Evolutionary conservation across 2,113 vertebrate species (phyloP), one percentile per base, ranked within the genome.

Genomic region (Tretioscincus oriximinensis): DNA sequence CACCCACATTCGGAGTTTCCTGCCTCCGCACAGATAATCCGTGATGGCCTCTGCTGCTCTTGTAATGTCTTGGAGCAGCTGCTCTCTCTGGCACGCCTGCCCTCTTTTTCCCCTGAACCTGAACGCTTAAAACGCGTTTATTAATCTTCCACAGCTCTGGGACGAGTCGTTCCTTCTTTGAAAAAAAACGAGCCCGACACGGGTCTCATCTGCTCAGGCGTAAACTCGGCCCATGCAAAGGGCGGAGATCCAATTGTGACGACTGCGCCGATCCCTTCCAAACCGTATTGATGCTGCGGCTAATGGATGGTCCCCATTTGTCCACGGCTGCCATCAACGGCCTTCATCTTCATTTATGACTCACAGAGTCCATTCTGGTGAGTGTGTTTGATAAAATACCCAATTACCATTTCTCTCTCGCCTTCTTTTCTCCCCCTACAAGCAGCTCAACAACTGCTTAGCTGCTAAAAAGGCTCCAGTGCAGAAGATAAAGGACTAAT

Each of bases 301-400:
- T 95, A 96, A 96, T 95, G 95, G 96, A 96, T 96, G 94, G 96
- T 95, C 94, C 90, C 94, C 95, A 95, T 96, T 97, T 96, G 93
- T 95, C 95, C 95, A 89, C 94, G 91, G 90, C 93, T 94, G 91
- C 91, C 95, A 96, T 95, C 95, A 94, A 94, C 90, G 92, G 93
- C 94, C 95, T 96, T 96, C 96, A 96, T 96, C 95, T 97, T 97
- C 94, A 96, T 96, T 96, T 95, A 95, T 60, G 90, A 95, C 94
- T 96, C 90, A 89, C 91, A 95, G 94, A 94, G 93, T 96, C 92
- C 88, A 78, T 96, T 96, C 94, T 94, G 92, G 94, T 94, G 92
- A 93, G 95, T 95, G 93, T 88, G 49, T 96, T 95, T 95, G 95
- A 96, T 96, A 96, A 96, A 97, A 96, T 94, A 95, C 92, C 95